Evolutionary conservation across 2,888 invertebrate species (phyloP), one percentile per base, ranked within the genome.

Genomic region (Odontomyia ornata): DNA sequence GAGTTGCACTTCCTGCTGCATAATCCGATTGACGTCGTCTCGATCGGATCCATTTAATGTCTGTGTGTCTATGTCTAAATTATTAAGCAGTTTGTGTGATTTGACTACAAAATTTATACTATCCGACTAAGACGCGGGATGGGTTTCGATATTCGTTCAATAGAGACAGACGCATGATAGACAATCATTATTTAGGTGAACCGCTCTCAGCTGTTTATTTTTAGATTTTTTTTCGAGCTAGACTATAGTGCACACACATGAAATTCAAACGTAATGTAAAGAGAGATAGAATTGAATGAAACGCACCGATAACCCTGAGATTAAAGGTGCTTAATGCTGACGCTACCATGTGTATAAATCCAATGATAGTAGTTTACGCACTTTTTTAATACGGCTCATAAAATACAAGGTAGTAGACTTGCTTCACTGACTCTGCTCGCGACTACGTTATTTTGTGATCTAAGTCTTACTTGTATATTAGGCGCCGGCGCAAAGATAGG

Each of bases 1-100:
- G 60, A 60, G 60, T 5, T 60, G 60, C 60, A 60, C 25, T 60
- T 60, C 60, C 60, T 60, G 36, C 36, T 36, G 36, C 36, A 36
- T 36, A 36, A 36, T 3, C 3, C 36, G 18, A 9, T 52, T 52
- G 52, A 52, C 52, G 52, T 52, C 52, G 52, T 52, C 52, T 52
- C 52, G 18, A 52, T 52, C 52, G 15, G 52, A 9, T 52, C 3
- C 7, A 18, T 52, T 18, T 52, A 9, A 52, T 36, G 9, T 36
- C 9, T 36, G 3, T 9, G 3, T 3, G 36, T 9, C 5, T 36
- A 36, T 36, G 36, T 36, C 9, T 36, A 36, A 36, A 9, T 36
- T 36, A 36, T 36, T 36, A 36, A 36, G 36, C 9, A 4, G 15
- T 9, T 4, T 18, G 15, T 52, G 52, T 52, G 52, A 52, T 52